Conservation (phyloP, 2,113 vertebrate genomes). For the Spermophilus dauricus region DNA sequence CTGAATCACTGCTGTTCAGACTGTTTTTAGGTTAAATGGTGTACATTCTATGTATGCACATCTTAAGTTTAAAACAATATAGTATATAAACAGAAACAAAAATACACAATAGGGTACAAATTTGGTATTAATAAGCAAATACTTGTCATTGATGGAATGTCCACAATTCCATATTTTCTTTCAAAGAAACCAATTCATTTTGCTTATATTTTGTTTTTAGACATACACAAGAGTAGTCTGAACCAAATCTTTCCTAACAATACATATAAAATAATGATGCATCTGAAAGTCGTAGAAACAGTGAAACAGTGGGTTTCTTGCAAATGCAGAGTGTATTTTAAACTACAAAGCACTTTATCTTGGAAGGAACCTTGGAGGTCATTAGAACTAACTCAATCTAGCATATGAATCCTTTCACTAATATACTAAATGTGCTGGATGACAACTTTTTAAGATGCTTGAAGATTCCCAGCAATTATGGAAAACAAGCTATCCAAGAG, state of each 20-base stretch:
- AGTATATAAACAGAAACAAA: not conserved
- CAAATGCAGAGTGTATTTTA: not conserved
- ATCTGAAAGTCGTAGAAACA: conserved; percentile 10
- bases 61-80: not conserved
- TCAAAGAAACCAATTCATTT: conserved; percentile 1
- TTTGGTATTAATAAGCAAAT: not conserved
- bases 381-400: not conserved
- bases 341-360: not conserved
- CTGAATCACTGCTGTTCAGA: not conserved
- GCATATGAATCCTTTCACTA: not conserved
- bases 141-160: not conserved
- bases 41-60: not conserved
- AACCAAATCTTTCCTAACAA: not conserved
- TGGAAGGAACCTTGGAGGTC: not conserved
- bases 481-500: not conserved
- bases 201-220: conserved; percentile 27
- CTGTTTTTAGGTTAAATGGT: not conserved
- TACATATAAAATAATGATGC: not conserved
- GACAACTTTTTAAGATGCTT: not conserved
- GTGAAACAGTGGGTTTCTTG: not conserved
- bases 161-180: not conserved
- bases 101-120: not conserved
- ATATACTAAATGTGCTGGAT: not conserved
- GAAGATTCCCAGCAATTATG: not conserved
- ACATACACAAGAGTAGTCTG: not conserved